Conservation (phyloP, 1,140 invertebrate species). For the Hylaeus volcanicus region DNA sequence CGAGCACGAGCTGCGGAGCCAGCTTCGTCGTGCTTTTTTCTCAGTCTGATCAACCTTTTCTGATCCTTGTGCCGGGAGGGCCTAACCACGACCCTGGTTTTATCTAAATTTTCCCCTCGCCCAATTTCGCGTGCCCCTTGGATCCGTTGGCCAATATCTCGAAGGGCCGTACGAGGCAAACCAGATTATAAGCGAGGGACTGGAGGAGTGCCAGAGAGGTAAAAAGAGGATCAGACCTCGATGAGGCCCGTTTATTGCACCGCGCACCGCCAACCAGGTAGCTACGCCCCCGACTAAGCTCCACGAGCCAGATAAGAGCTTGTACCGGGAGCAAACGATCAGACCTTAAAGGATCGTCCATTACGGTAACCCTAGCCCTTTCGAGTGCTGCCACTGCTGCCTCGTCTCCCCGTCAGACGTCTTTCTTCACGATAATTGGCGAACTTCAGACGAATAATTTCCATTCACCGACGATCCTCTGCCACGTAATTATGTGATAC, state of each 20-base stretch:
- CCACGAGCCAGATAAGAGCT: constrained; percentile 37
- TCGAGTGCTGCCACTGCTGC: constrained; percentile 13
- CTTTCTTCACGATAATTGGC: constrained; percentile 48
- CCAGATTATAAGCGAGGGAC: constrained; percentile 27
- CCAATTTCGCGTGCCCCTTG: neutral
- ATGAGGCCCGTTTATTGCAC: constrained; percentile 35
- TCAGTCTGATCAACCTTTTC: neutral
- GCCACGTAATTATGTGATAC: constrained; percentile 30
- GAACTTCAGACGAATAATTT: constrained; percentile 44
- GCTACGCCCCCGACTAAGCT: constrained; percentile 20
- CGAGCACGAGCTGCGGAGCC: constrained; percentile 39
- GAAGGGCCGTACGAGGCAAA: constrained; percentile 1
- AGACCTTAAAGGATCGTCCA: constrained; percentile 30
- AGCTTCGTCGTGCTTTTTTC: neutral
- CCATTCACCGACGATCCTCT: constrained; percentile 33
- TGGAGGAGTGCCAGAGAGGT: neutral
- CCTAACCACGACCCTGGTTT: constrained; percentile 29
- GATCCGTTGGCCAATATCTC: constrained; percentile 15
- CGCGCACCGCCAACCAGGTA: constrained; percentile 28
- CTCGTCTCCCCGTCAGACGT: constrained; percentile 1
- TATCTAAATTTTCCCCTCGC: constrained; percentile 36
- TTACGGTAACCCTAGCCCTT: constrained; percentile 52
- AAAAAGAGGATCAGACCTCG: neutral
- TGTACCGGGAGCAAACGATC: constrained; percentile 20
- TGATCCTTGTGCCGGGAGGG: constrained; percentile 11